Evolutionary conservation across 2,888 invertebrate genomes (phyloP), one percentile per base, ranked within the genome.

Genomic region (Aethes cnicana): DNA sequence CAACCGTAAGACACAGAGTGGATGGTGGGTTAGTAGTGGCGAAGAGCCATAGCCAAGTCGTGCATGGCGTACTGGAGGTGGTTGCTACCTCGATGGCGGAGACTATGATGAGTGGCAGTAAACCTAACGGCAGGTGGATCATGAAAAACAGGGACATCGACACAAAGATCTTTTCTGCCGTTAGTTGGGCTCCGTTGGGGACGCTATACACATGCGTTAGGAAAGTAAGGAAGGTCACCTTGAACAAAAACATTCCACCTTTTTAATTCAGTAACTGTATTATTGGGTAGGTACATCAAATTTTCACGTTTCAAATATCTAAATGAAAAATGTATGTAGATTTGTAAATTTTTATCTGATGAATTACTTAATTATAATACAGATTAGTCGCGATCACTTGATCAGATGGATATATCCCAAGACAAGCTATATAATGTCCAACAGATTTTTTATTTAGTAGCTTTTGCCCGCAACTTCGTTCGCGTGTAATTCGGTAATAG

Each of bases 91-190:
- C 95, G 57, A 95, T 91, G 61, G 91, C 87, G 69, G 92, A 93
- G 62, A 95, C 94, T 72, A 94, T 90, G 81, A 95, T 86, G 90
- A 95, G 90, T 35, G 95, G 95, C 68, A 97, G 91, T 79, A 96
- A 91, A 64, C 94, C 93, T 85, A 98, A 90, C 53, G 97, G 97
- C 84, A 97, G 91, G 75, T 96, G 92, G 79, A 98, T 93, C 64
- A 95, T 93, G 85, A 95, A 95, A 91, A 98, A 97, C 66, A 98
- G 90, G 25, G 96, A 92, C 71, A 98, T 90, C 61, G 96, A 94
- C 47, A 97, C 97, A 87, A 98, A 97, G 55, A 95, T 95, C 79
- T 93, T 94, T 77, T 94, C 91, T 16, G 96, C 94, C 67, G 94
- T 95, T 79, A 98, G 90, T 59, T 94, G 80, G 84, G 97, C 92